phyloP scores from a whole-genome alignment of 2,888 invertebrate species.

The Diadegma fenestrale region DNA sequence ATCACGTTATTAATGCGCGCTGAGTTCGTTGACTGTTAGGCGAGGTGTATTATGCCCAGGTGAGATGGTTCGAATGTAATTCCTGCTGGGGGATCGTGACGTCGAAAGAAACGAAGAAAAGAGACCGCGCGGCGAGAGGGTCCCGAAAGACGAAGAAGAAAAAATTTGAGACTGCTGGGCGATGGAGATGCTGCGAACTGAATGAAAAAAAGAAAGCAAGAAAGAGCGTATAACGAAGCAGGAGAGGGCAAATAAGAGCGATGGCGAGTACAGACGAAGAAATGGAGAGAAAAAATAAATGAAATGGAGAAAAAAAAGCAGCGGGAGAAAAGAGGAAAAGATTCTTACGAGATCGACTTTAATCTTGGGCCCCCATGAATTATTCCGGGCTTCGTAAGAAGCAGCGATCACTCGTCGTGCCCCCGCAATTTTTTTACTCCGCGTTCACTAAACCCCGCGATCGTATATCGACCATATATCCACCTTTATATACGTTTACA shows the following conservation, averaged over 20 bases:
- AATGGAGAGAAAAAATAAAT: constrained; percentile 59
- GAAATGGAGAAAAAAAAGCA: constrained; percentile 37
- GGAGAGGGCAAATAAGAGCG: constrained; percentile 44
- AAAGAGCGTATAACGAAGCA: constrained; percentile 23
- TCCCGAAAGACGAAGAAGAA: constrained; percentile 1
- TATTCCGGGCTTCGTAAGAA: constrained; percentile 43
- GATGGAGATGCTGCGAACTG: constrained; percentile 53
- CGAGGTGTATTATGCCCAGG: constrained; percentile 64
- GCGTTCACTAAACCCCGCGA: constrained; percentile 11
- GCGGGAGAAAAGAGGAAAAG: constrained; percentile 36
- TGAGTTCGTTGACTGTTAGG: constrained; percentile 79
- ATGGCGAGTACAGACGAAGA: constrained; percentile 49
- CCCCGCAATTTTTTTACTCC: constrained; percentile 48
- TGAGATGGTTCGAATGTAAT: constrained; percentile 72
- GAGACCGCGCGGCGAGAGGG: constrained; percentile 34
- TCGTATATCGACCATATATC: constrained; percentile 4
- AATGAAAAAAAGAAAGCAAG: constrained; percentile 18
- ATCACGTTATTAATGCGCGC: constrained; percentile 82
- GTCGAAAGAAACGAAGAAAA: constrained; percentile 58
- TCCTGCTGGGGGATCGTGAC: constrained; percentile 74
- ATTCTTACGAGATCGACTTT: constrained; percentile 58
- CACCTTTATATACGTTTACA: not conserved
- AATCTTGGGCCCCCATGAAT: constrained; percentile 60
- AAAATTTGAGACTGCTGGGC: constrained; percentile 33
- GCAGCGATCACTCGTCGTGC: constrained; percentile 49